Conservation (phyloP, 30 jellyfish, hydroid and myxozoan genomes). For the Clytia hemisphaerica region DNA sequence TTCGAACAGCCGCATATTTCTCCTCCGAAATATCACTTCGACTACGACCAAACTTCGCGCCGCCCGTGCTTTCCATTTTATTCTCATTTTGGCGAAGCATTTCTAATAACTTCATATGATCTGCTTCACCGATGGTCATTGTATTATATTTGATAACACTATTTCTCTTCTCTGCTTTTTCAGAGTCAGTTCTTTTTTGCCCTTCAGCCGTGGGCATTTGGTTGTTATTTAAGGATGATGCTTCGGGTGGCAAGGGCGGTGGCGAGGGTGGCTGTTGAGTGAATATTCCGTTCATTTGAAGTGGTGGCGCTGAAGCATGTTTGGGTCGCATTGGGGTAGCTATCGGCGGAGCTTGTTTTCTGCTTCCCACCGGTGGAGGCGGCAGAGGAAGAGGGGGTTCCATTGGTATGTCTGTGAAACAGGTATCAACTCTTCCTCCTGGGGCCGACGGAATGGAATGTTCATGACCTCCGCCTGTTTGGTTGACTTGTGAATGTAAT, state of each 20-base stretch:
- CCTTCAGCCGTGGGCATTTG: not conserved
- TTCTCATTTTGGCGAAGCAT: slow-evolving; percentile 3
- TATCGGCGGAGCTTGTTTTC: no score
- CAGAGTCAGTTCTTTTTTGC: slow-evolving; percentile 3
- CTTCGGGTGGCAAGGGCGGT: not conserved
- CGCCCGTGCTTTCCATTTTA: slow-evolving; percentile 1
- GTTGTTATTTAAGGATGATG: not conserved
- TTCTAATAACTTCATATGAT: not conserved
- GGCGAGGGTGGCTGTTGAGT: not conserved
- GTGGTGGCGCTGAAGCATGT: no score
- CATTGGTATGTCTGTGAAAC: no score
- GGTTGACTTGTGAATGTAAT: no score
- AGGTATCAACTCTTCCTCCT: no score
- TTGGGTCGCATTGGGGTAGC: no score
- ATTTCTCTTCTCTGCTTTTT: not conserved
- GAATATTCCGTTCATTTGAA: no score
- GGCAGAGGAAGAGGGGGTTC: no score
- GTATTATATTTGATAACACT: slow-evolving; percentile 22
- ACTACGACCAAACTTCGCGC: slow-evolving; percentile 23
- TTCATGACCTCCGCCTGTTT: no score
- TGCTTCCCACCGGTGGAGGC: no score
- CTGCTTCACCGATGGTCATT: slow-evolving; percentile 31
- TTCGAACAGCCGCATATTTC: slow-evolving; percentile 28
- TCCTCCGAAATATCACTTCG: slow-evolving; percentile 28
- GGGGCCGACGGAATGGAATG: no score